phyloP scores from a whole-genome alignment of 2,888 invertebrate genomes.

The Drosophila trichaetosa region DNA sequence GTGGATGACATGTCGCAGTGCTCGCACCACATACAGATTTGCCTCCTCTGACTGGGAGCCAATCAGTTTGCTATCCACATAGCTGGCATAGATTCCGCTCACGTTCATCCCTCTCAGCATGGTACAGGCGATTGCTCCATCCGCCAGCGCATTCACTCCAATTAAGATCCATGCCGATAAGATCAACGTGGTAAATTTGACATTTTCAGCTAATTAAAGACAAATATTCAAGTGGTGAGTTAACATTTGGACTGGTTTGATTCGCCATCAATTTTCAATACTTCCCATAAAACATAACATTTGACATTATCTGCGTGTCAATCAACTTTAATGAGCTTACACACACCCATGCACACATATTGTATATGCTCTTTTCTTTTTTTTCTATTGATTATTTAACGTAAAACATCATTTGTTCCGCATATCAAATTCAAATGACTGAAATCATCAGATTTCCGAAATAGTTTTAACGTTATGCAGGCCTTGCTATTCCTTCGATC shows the following conservation, averaged over 20 bases:
- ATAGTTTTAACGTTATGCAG: not conserved
- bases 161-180: slow-evolving; percentile 1
- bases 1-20: slow-evolving; percentile 51
- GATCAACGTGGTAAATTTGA: slow-evolving; percentile 9
- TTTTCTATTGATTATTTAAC: not conserved
- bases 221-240: slow-evolving; percentile 14
- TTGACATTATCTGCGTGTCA: slow-evolving; percentile 4
- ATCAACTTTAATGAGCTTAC: slow-evolving; percentile 29
- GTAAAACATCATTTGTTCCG: not conserved
- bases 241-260: not conserved
- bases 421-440: not conserved
- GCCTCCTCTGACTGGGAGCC: slow-evolving; percentile 55
- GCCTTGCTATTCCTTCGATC: not conserved
- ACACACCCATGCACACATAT: not conserved
- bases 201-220: slow-evolving; percentile 21
- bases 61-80: slow-evolving; percentile 45
- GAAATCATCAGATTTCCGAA: not conserved
- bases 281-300: not conserved
- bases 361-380: not conserved
- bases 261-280: not conserved
- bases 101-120: slow-evolving; percentile 26
- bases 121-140: not conserved
- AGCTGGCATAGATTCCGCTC: slow-evolving; percentile 43
- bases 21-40: slow-evolving; percentile 49
- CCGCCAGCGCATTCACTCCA: not conserved